Evolutionary conservation across 2,797 vertebrate genomes (phyloP).

Genomic region (Novumbra hubbsi): DNA sequence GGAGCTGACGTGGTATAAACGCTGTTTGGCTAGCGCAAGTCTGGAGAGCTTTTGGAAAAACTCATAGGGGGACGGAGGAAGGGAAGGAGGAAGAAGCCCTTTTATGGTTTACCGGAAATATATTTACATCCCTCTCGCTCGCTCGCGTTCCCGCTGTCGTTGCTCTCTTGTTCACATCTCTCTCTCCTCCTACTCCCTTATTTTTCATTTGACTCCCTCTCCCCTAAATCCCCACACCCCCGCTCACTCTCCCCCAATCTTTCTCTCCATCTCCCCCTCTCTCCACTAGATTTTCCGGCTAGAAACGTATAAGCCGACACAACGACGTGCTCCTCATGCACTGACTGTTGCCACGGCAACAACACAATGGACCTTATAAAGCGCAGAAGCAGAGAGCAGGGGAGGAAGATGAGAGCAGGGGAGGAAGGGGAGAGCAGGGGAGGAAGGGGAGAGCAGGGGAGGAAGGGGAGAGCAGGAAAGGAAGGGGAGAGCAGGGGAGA

Average conservation of each 20-base stretch:
- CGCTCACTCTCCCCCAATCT: conserved; percentile 29
- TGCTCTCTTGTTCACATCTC: conserved; percentile 50
- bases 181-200: conserved; percentile 15
- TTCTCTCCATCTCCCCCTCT: conserved; percentile 38
- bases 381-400: conserved; percentile 66
- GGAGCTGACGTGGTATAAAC: too few relatives aligned
- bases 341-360: conserved; percentile 81
- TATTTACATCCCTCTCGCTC: neutral
- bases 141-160: conserved; percentile 25
- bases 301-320: conserved; percentile 56
- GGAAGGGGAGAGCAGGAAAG: too few relatives aligned
- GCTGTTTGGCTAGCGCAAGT: too few relatives aligned
- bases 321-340: conserved; percentile 37
- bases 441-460: too few relatives aligned
- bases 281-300: conserved; percentile 40
- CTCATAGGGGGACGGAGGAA: conserved; percentile 7
- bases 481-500: conserved; percentile 58
- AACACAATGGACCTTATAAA: conserved; percentile 69
- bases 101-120: conserved; percentile 47
- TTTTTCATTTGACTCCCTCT: conserved; percentile 42
- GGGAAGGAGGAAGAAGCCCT: conserved; percentile 43
- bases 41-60: neutral
- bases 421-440: conserved; percentile 22
- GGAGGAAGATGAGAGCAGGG: conserved; percentile 23
- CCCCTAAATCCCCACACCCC: conserved; percentile 29